Percentiles rank a stretch among this genome's conserved stretches.
Conservation (phyloP, 2,888 invertebrate genomes). For the Apantesis nais region DNA sequence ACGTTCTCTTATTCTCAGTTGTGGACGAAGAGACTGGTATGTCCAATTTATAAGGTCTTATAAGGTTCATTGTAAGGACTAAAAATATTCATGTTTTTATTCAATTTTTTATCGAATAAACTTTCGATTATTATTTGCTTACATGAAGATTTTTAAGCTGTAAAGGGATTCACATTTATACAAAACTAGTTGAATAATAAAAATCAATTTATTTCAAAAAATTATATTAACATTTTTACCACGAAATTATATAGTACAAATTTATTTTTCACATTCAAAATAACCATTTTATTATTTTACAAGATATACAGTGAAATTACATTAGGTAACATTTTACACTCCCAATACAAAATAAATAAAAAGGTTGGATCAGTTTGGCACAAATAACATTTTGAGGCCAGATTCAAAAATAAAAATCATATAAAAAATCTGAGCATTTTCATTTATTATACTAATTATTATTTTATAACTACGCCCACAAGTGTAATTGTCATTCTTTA, state of each 20-base stretch:
- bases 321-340: conserved; percentile 72
- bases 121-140: too few relatives aligned
- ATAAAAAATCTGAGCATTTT: conserved; percentile 67
- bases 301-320: conserved; percentile 67
- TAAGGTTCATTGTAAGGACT: too few relatives aligned
- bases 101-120: too few relatives aligned
- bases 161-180: conserved; percentile 14
- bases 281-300: conserved; percentile 62
- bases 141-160: neutral
- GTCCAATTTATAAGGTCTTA: too few relatives aligned
- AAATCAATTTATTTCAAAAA: conserved; percentile 77
- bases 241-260: conserved; percentile 60
- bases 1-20: too few relatives aligned
- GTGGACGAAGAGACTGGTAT: too few relatives aligned
- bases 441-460: conserved; percentile 49
- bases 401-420: conserved; percentile 46
- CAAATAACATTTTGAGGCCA: conserved; percentile 61
- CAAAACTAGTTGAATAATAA: conserved; percentile 55
- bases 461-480: conserved; percentile 35
- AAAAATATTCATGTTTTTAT: too few relatives aligned
- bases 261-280: conserved; percentile 55
- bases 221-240: conserved; percentile 68
- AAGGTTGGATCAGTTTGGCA: conserved; percentile 68
- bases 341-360: conserved; percentile 68
- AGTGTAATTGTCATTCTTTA: conserved; percentile 22